Conservation (phyloP, 1,140 invertebrate species). For the Drosophila nasuta region DNA sequence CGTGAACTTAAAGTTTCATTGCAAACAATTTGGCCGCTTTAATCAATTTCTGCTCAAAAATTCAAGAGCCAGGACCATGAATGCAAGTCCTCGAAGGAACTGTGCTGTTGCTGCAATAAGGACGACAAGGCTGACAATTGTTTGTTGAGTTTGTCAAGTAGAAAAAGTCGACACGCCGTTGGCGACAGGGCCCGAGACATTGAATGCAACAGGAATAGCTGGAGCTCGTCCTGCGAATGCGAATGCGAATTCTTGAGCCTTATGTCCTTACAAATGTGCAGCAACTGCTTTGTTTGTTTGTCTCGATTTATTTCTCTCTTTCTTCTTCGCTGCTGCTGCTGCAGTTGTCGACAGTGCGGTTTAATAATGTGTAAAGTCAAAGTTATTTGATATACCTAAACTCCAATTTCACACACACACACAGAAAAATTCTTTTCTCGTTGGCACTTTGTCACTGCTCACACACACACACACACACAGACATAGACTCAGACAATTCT, state of each 20-base stretch:
- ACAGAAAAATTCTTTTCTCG: slow-evolving; percentile 11
- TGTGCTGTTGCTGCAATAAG: slow-evolving; percentile 15
- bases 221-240: slow-evolving; percentile 5
- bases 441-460: slow-evolving; percentile 42
- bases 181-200: neutral
- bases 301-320: slow-evolving; percentile 67
- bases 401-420: slow-evolving; percentile 32
- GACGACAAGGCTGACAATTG: slow-evolving; percentile 70
- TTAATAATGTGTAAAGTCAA: slow-evolving; percentile 84
- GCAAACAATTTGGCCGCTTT: slow-evolving; percentile 74
- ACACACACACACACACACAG: slow-evolving; percentile 27
- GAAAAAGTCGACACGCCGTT: slow-evolving; percentile 36
- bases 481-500: slow-evolving; percentile 17
- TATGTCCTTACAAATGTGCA: slow-evolving; percentile 32
- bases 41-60: slow-evolving; percentile 78
- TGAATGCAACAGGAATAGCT: slow-evolving; percentile 65
- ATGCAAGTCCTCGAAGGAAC: neutral
- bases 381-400: slow-evolving; percentile 82
- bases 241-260: neutral
- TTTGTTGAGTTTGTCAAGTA: slow-evolving; percentile 75
- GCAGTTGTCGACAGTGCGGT: slow-evolving; percentile 72
- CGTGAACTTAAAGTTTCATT: slow-evolving; percentile 63
- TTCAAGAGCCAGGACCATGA: slow-evolving; percentile 68
- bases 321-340: slow-evolving; percentile 27
- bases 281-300: slow-evolving; percentile 61